A percentile compares a stretch with the other conserved stretches of the same genome.
These are phyloP conservation scores for Furcula furcula DNA, from an alignment of 2,888 invertebrate species.

Conservation along the genomic window DNA sequence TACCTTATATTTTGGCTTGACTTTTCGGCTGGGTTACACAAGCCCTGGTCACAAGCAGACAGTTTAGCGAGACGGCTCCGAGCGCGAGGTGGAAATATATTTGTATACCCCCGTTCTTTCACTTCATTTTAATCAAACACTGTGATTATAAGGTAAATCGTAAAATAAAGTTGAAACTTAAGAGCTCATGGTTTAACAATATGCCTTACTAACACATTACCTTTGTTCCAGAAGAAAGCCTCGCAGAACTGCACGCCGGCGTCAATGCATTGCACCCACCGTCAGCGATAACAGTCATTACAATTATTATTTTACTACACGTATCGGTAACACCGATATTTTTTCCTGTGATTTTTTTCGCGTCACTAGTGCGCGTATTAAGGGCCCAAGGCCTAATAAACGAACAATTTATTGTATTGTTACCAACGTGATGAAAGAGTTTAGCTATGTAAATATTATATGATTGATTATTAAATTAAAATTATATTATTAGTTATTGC, in stretches of 20 bases:
- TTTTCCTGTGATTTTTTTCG: conserved; percentile 44
- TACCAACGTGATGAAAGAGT: conserved; percentile 67
- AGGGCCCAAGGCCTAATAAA: conserved; percentile 41
- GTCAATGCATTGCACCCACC: conserved; percentile 45
- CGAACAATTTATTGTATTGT: conserved; percentile 48
- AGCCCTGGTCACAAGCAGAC: too few species aligned
- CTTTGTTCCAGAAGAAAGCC: conserved; percentile 79
- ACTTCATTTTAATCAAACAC: too few species aligned
- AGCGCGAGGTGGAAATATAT: too few species aligned
- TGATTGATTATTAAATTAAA: conserved; percentile 37
- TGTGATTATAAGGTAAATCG: too few species aligned
- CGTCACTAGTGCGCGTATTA: conserved; percentile 36
- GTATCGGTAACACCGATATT: conserved; percentile 40
- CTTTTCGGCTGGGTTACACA: too few species aligned
- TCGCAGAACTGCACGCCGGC: conserved; percentile 73
- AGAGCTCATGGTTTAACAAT: too few species aligned
- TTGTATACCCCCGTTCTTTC: too few species aligned
- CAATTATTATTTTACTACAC: conserved; percentile 42
- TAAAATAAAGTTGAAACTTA: too few species aligned
- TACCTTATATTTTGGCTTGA: too few species aligned
- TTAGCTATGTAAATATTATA: conserved; percentile 47
- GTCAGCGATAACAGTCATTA: conserved; percentile 36
- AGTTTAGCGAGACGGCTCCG: too few species aligned
- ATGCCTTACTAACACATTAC: conserved; percentile 39
- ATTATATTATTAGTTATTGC: conserved; percentile 65